These are phyloP conservation scores for Nysson spinosus DNA, from an alignment of 2,888 invertebrate genomes.

Conservation along the genomic window DNA sequence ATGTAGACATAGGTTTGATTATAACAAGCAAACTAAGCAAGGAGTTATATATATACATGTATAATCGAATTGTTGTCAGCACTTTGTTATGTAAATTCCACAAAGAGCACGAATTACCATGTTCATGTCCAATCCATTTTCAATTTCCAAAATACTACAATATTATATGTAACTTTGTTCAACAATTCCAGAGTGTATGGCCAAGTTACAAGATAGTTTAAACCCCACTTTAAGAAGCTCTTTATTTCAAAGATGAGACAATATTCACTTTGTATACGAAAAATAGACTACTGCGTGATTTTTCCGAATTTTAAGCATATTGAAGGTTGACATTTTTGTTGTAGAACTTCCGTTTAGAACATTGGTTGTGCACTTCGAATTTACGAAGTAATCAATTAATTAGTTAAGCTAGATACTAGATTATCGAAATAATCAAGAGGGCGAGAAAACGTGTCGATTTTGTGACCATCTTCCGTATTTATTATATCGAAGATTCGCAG, in stretches of 20 bases:
- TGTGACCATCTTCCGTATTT: neutral
- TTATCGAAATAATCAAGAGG: neutral
- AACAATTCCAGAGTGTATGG: neutral
- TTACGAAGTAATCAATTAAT: neutral
- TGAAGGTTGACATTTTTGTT: neutral
- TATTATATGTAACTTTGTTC: conserved; percentile 10
- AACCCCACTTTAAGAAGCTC: conserved; percentile 14
- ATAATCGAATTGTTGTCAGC: conserved; percentile 19
- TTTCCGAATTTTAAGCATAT: neutral
- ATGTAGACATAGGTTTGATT: conserved; percentile 10
- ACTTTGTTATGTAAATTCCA: conserved; percentile 30
- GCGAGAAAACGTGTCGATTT: neutral
- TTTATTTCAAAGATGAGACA: conserved; percentile 26
- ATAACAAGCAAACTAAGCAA: neutral
- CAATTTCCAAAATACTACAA: conserved; percentile 7
- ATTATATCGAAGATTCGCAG: neutral
- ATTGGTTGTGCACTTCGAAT: neutral
- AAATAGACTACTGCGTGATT: neutral
- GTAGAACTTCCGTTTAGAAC: neutral
- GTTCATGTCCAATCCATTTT: conserved; percentile 16
- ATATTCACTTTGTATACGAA: conserved; percentile 40
- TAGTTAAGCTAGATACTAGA: neutral
- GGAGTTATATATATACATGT: conserved; percentile 1
- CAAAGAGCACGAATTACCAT: conserved; percentile 16
- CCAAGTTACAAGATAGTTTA: conserved; percentile 3